Evolutionary conservation across 1,140 invertebrate species (phyloP), one percentile per base, ranked within the genome.

Genomic region (Palaemon carinicauda): DNA sequence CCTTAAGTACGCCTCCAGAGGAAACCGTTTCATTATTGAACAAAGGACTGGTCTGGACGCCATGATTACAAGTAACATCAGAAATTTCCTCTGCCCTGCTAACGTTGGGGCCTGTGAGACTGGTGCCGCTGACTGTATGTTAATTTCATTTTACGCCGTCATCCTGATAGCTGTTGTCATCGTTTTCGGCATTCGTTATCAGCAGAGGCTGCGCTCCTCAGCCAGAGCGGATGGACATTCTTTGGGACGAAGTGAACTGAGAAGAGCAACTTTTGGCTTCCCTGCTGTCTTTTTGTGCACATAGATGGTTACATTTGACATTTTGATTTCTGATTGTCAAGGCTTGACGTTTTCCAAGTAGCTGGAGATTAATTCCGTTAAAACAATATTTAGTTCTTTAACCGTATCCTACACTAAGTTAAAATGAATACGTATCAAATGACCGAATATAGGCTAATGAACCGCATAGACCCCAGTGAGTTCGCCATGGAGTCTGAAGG

Each of bases 131-230:
- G 78, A 3, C 82, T 85, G n/a, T 85, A 85, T 75, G 65, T 85
- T 33, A 85, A 85, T 31, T 85, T 85, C 82, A 85, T 85, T n/a
- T 75, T 85, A 85, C 82, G 74, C 75, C 54, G 56, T 85, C 54
- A n/a, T 85, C 4, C 14, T 85, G 12, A 27, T 85, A 15, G n/a
- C 82, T n/a, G 74, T 65, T 1, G 82, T 85, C 54, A 85, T 85
- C 29, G 54, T 78, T 9, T 65, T 85, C n/a, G 82, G 82, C 53
- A 41, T 85, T 56, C 74, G 54, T 52, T 85, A 85, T 29, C 74
- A 75, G 74, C 82, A 85, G 74, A 71, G n/a, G n/a, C 41, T 19
- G 19, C 15, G 71, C 82, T 17, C 74, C 73, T 0, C 82, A 73
- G 10, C 56, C 51, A 24, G 10, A 54, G 12, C 71, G 78, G 27